phyloP scores from a whole-genome alignment of 2,113 vertebrate genomes.

The Ancistrus triradiatus region DNA sequence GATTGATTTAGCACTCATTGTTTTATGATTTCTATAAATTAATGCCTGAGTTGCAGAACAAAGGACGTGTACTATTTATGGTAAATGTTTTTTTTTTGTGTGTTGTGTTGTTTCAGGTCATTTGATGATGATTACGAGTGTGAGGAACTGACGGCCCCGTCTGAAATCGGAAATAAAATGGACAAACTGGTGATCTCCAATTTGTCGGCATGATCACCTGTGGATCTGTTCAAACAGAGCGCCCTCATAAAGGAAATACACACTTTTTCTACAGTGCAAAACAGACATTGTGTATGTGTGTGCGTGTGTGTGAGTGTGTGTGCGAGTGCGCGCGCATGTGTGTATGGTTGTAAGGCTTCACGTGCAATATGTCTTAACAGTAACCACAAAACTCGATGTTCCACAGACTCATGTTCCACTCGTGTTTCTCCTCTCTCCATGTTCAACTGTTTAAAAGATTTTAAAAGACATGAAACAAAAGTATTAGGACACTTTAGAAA shows the following conservation, averaged over 20 bases:
- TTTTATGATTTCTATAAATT: too few relatives aligned
- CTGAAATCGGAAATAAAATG: conserved; percentile 86
- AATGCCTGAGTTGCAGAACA: background rate
- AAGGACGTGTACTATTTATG: background rate
- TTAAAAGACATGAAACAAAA: conserved; percentile 13
- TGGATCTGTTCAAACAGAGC: conserved; percentile 41
- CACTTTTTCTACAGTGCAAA: conserved; percentile 59
- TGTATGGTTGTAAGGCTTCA: conserved; percentile 55
- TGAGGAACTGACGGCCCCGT: conserved; percentile 80
- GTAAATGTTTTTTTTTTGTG: background rate
- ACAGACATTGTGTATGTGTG: conserved; percentile 57
- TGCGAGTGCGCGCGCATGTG: conserved; percentile 35
- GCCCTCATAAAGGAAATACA: conserved; percentile 34
- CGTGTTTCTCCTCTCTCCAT: conserved; percentile 20
- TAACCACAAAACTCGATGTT: conserved; percentile 30
- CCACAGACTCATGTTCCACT: conserved; percentile 17
- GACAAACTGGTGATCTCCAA: conserved; percentile 86
- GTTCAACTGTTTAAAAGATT: conserved; percentile 4
- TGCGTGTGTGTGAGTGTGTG: conserved; percentile 62
- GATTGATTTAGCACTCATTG: too few relatives aligned
- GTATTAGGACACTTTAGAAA: conserved; percentile 25
- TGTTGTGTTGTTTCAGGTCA: conserved; percentile 73
- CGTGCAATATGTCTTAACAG: conserved; percentile 68
- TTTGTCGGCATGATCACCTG: conserved; percentile 70
- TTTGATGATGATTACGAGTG: conserved; percentile 94